A percentile compares a stretch with the other conserved stretches of the same genome.
These are phyloP conservation scores for Hydrocynus forskahlii DNA, from an alignment of 2,797 vertebrate species.

Conservation along the genomic window DNA sequence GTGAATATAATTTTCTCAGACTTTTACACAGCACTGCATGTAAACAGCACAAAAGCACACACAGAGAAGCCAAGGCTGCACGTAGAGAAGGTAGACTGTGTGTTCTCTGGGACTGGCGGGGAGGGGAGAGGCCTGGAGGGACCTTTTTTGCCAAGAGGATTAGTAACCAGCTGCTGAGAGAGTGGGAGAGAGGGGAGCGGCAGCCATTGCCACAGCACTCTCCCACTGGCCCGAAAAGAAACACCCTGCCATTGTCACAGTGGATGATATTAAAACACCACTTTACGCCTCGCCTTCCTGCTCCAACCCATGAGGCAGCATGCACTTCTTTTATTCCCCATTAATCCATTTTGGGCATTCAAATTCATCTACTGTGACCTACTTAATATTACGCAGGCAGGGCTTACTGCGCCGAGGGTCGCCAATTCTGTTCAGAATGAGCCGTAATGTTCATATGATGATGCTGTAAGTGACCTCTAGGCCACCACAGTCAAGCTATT, in stretches of 20 bases:
- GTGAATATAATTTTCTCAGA: too few relatives aligned
- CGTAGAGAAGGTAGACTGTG: constrained; percentile 56
- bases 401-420: constrained; percentile 50
- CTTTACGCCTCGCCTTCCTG: constrained; percentile 20
- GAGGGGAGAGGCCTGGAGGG: constrained; percentile 70
- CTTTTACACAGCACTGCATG: too few relatives aligned
- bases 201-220: constrained; percentile 59
- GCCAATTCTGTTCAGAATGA: constrained; percentile 35
- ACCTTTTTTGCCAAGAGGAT: constrained; percentile 78
- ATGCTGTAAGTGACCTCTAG: not conserved
- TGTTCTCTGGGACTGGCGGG: constrained; percentile 61
- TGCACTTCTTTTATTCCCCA: constrained; percentile 56
- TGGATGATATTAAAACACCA: constrained; percentile 45
- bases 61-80: constrained; percentile 34
- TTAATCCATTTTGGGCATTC: constrained; percentile 72
- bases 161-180: constrained; percentile 77
- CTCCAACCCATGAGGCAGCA: constrained; percentile 60
- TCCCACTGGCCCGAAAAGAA: constrained; percentile 21
- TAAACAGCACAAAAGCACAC: not conserved
- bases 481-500: not conserved
- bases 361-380: constrained; percentile 54
- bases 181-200: constrained; percentile 62
- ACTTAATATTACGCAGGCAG: constrained; percentile 55
- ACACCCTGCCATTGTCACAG: constrained; percentile 27
- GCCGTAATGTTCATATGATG: constrained; percentile 28